Conservation (phyloP, 1,140 invertebrate genomes). For the Ditylenchus dipsaci region DNA sequence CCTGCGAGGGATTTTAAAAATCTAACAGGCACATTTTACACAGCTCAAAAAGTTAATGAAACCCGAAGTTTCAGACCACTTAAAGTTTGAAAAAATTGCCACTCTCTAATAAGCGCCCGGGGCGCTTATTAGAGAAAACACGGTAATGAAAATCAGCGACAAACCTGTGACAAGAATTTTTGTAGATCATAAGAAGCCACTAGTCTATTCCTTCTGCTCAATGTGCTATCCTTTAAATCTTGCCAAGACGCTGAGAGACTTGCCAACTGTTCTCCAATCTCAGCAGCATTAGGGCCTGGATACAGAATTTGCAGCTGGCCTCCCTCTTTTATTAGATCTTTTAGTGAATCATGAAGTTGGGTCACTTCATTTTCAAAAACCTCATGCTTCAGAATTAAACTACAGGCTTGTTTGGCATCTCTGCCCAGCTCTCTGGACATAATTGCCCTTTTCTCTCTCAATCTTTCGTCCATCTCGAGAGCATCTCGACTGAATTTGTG, state of each 20-base stretch:
- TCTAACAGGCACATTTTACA: too few relatives aligned
- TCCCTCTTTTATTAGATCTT: conserved; percentile 84
- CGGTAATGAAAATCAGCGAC: too few relatives aligned
- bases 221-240: conserved; percentile 74
- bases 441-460: conserved; percentile 78
- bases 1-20: too few relatives aligned
- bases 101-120: too few relatives aligned
- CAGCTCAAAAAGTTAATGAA: too few relatives aligned
- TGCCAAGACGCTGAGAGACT: conserved; percentile 82
- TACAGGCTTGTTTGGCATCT: conserved; percentile 80
- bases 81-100: too few relatives aligned
- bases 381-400: conserved; percentile 79
- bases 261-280: conserved; percentile 77
- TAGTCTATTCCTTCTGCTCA: conserved; percentile 73
- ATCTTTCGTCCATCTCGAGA: conserved; percentile 80
- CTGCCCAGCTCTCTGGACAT: conserved; percentile 78
- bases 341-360: conserved; percentile 83
- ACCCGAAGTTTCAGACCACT: too few relatives aligned
- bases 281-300: conserved; percentile 82
- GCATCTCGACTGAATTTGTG: conserved; percentile 93
- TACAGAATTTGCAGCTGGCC: conserved; percentile 78
- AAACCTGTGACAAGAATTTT: conserved; percentile 66
- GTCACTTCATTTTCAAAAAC: conserved; percentile 89
- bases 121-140: too few relatives aligned
- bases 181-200: conserved; percentile 83